Base-by-base conservation (phyloP, 2,888 invertebrate species). In the Panopea generosa region DNA sequence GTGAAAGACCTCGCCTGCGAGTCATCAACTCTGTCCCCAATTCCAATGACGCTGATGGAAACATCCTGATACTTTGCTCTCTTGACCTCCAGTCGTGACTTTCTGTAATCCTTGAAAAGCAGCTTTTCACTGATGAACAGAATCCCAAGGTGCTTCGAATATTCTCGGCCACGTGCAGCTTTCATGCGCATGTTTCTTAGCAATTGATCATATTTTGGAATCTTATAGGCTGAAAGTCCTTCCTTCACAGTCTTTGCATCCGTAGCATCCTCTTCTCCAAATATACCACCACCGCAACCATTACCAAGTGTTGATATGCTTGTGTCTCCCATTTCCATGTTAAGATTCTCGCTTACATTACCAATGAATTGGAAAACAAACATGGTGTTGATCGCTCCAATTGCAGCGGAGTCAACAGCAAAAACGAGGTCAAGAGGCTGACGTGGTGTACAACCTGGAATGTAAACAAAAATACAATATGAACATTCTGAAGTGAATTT, bases 41-140 rank as follows among this genome's bases (percentile, higher is more conserved):
- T 53, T 7, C 83, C 84, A 14, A 87, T 61, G 7, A 84, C 86
- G 65, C 80, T 78, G 14, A 87, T 76, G 4, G 73, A 52, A 14
- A 82, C 76, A n/a, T 70, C 60, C 26, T 79, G 71, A 38, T 71
- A 81, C 49, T 52, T 75, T 1, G 85, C 79, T 57, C 82, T 50
- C 29, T 62, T 38, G 2, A 62, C 71, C 47, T 86, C 86, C 27
- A 62, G 60, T 49, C 59, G 40, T 16, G 80, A 63, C 33, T 80
- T 56, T 9, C 61, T 49, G 67, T 67, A 70, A 29, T 77, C 83
- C 18, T 9, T 20, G 22, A 52, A 7, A 18, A 67, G 40, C 16
- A 83, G 66, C 11, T 38, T 50, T 29, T 73, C 77, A n/a, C 50
- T 68, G 16, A 78, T 59, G 63, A 83, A 77, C n/a, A 78, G 18